phyloP scores from a whole-genome alignment of 2,113 vertebrate genomes.

The Dasypus novemcinctus region DNA sequence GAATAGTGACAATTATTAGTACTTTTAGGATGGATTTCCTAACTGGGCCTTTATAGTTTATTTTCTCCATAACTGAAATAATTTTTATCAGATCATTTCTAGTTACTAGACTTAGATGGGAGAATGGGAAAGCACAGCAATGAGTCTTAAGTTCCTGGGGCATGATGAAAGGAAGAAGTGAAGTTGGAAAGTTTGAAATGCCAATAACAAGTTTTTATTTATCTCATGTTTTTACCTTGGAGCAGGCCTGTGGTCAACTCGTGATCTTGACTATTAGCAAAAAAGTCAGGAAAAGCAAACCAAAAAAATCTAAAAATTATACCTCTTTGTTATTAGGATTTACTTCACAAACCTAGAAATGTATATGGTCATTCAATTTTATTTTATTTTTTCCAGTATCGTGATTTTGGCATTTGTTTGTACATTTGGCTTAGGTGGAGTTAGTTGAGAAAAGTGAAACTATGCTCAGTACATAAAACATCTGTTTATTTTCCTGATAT shows the following conservation, averaged over 20 bases:
- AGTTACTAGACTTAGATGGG: neutral
- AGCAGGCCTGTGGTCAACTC: neutral
- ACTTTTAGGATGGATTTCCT: neutral
- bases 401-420: neutral
- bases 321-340: neutral
- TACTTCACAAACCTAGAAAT: neutral
- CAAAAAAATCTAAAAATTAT: neutral
- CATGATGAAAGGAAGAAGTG: neutral
- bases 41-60: neutral
- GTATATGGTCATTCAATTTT: neutral
- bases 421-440: neutral
- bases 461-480: neutral
- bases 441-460: neutral
- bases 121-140: neutral
- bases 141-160: neutral
- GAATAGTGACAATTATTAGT: neutral
- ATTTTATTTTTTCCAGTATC: neutral
- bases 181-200: neutral
- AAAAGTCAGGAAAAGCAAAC: neutral
- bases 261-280: neutral
- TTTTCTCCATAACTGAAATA: neutral
- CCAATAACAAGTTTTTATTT: neutral
- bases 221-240: neutral
- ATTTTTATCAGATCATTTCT: neutral
- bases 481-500: neutral